These are phyloP conservation scores for Dryococelus australis DNA, from an alignment of 2,888 invertebrate genomes.

Conservation along the genomic window DNA sequence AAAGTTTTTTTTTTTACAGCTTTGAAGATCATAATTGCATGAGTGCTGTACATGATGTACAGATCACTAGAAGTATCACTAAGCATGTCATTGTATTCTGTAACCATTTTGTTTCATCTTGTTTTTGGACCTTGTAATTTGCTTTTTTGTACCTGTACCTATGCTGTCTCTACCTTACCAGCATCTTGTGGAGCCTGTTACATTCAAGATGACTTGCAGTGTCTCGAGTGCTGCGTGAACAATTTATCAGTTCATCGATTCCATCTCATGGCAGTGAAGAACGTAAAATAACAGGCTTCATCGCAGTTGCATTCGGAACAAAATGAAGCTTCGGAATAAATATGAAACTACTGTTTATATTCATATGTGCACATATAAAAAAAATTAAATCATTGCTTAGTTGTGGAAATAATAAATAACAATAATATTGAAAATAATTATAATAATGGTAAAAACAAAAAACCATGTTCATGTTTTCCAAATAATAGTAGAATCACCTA, in stretches of 20 bases:
- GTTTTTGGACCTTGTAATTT: background rate
- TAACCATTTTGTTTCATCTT: background rate
- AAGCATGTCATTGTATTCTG: background rate
- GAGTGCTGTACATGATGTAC: constrained; percentile 7
- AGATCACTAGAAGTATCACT: background rate
- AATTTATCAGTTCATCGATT: background rate
- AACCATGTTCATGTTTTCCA: constrained; percentile 59
- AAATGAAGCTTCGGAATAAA: constrained; percentile 36
- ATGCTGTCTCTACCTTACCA: background rate
- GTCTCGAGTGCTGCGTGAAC: constrained; percentile 3
- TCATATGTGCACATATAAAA: constrained; percentile 43
- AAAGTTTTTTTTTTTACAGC: background rate
- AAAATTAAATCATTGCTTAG: constrained; percentile 57
- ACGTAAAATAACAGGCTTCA: background rate
- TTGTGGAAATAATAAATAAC: constrained; percentile 56
- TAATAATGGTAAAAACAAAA: constrained; percentile 53
- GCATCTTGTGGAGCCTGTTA: background rate
- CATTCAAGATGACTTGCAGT: background rate
- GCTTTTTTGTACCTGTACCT: background rate
- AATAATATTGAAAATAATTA: constrained; percentile 52
- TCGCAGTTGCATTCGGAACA: constrained; percentile 27
- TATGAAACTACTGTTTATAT: constrained; percentile 43
- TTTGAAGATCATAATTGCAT: background rate
- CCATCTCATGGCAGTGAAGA: background rate
- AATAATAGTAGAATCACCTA: constrained; percentile 49